Base-by-base conservation (phyloP, 2,797 vertebrate species). In the Sebastes variabilis region DNA sequence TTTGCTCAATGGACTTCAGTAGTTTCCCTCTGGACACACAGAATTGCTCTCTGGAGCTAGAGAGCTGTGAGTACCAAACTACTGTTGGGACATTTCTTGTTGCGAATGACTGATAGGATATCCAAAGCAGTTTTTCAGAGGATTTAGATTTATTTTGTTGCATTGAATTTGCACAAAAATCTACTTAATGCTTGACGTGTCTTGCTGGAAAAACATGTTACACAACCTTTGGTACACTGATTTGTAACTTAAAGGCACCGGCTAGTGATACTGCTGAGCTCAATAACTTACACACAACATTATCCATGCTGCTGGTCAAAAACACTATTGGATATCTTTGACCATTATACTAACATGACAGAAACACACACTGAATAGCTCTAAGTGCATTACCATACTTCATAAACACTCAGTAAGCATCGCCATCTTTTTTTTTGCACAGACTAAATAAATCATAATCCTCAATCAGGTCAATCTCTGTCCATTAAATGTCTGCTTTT, bases 1-100 rank as follows among this genome's bases (percentile, higher is more conserved):
- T 97, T 88, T 98, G 97, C 88, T 97, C 97, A 49, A 98, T 98
- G 97, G 97, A 98, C 94, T 98, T 98, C 95, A 98, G 97, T 73
- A 96, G 96, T 84, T 98, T 98, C 93, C 98, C 97, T 84, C 96
- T 98, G 92, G 97, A 99, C 91, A 97, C 96, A 72, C 97, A 98
- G 92, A 98, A 97, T 75, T 98, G 97, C 87, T 98, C 97, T 85
- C 95, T 99, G 87, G 97, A 98, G 92, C 94, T 98, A 83, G 97
- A 99, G 95, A 99, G 97, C 92, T 98, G 97, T 99, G 95, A 98
- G 97, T 98, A 94, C 89, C 73, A 78, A 66, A 27, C 59, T 25
- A 16, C 27, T 73, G 20, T 46, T 9, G 38, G 20, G 66, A 13
- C 13, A 62, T 27, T 5, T 25, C 38, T 25, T 38, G 27, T 69